phyloP scores from a whole-genome alignment of 2,888 invertebrate species.

The Plusia festucae region DNA sequence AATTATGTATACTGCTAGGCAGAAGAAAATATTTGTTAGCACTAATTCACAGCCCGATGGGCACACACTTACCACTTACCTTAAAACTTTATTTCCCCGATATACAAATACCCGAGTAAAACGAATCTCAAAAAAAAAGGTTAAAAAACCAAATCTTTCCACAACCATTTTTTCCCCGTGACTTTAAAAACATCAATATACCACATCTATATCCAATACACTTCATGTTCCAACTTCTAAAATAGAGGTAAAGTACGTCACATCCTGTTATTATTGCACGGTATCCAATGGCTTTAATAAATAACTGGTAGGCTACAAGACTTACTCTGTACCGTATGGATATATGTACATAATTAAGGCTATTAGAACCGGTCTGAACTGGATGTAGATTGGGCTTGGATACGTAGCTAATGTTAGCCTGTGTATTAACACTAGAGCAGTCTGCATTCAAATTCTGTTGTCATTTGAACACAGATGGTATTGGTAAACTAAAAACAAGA shows the following conservation, averaged over 20 bases:
- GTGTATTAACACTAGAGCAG: not conserved
- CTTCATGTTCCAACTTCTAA: slow-evolving; percentile 26
- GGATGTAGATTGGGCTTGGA: slow-evolving; percentile 17
- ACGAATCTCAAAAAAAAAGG: too few relatives aligned
- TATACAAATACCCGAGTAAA: too few relatives aligned
- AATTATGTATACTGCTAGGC: too few relatives aligned
- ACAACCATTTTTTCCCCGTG: too few relatives aligned
- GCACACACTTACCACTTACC: too few relatives aligned
- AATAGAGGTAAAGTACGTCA: slow-evolving; percentile 72
- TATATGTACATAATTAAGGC: slow-evolving; percentile 49
- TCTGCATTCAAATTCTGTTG: not conserved
- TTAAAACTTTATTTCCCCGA: too few relatives aligned
- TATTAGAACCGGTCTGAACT: slow-evolving; percentile 16
- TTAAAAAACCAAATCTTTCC: too few relatives aligned
- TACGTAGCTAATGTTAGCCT: not conserved
- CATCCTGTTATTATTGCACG: slow-evolving; percentile 77
- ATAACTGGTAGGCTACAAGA: slow-evolving; percentile 64
- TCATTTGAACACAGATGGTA: too few relatives aligned
- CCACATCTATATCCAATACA: slow-evolving; percentile 23
- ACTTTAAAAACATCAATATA: slow-evolving; percentile 14
- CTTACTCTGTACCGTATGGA: slow-evolving; percentile 50
- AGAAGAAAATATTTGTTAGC: too few relatives aligned
- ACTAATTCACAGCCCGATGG: too few relatives aligned
- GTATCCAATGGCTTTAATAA: slow-evolving; percentile 78
- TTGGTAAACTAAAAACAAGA: too few relatives aligned